phyloP scores from a whole-genome alignment of 2,113 vertebrate genomes.

The Corynorhinus townsendii region DNA sequence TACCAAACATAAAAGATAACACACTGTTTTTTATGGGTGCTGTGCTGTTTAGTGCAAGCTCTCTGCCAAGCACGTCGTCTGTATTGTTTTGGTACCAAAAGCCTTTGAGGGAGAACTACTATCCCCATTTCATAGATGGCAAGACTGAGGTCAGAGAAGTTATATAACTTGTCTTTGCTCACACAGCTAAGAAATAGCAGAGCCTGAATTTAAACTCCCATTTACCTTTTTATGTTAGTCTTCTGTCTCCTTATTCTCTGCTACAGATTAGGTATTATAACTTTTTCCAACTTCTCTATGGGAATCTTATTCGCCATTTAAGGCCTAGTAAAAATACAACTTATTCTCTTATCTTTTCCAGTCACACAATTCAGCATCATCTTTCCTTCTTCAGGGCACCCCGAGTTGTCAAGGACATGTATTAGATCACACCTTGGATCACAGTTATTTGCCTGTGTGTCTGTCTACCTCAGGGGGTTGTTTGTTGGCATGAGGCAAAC shows the following conservation, averaged over 20 bases:
- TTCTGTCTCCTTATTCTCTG: not conserved
- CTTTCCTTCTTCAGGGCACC: not conserved
- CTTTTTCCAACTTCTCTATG: not conserved
- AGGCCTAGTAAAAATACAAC: not conserved
- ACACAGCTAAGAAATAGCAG: not conserved
- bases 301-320: not conserved
- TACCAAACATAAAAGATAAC: not conserved
- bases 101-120: too few species aligned
- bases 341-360: not conserved
- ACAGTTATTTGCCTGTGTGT: not conserved
- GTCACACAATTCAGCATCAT: not conserved
- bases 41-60: not conserved
- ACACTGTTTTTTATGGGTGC: not conserved
- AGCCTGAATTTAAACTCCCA: not conserved
- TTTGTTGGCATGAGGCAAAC: not conserved
- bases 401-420: not conserved
- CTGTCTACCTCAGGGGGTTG: not conserved
- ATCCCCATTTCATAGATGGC: not conserved
- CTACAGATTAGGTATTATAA: not conserved
- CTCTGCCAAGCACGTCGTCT: not conserved
- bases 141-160: not conserved
- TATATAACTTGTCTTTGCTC: not conserved
- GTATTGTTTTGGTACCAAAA: not conserved
- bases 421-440: not conserved
- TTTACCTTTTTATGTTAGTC: not conserved